Percentiles rank a stretch among this genome's conserved stretches.
phyloP scores from a whole-genome alignment of 2,888 invertebrate species.

The Strigamia crassipes region DNA sequence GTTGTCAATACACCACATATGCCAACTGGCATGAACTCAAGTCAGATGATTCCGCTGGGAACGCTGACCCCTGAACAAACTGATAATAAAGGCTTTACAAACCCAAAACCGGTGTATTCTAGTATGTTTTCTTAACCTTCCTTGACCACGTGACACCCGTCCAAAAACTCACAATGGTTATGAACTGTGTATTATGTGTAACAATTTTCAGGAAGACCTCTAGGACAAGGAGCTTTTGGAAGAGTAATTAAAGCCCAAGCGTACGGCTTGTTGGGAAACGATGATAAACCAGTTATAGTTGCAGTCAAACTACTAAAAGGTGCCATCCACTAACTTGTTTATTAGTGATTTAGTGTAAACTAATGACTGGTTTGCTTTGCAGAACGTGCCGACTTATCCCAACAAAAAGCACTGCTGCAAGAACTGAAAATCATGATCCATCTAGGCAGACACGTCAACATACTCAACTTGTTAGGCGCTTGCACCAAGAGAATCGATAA shows the following conservation, averaged over 20 bases:
- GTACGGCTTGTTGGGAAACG: slow-evolving; percentile 72
- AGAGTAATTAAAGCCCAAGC: slow-evolving; percentile 87
- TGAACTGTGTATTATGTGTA: neutral
- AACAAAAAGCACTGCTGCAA: slow-evolving; percentile 84
- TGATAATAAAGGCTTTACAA: too few species aligned
- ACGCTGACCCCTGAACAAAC: too few species aligned
- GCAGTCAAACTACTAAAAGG: slow-evolving; percentile 95
- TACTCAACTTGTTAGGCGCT: slow-evolving; percentile 92
- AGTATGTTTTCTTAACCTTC: too few species aligned
- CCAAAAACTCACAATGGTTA: too few species aligned
- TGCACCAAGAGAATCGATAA: slow-evolving; percentile 72
- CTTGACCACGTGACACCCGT: too few species aligned
- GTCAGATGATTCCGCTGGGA: too few species aligned
- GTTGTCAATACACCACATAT: too few species aligned
- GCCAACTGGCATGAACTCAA: too few species aligned
- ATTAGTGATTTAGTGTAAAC: neutral
- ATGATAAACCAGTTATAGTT: slow-evolving; percentile 71
- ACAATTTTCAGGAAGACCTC: slow-evolving; percentile 70
- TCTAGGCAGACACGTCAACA: slow-evolving; percentile 90
- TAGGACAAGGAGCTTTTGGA: slow-evolving; percentile 94
- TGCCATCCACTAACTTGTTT: neutral
- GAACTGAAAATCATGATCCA: slow-evolving; percentile 96
- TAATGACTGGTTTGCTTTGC: neutral
- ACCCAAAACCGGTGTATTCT: too few species aligned
- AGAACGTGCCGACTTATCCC: slow-evolving; percentile 74